These are phyloP conservation scores for Alligator sinensis DNA, from an alignment of 2,113 vertebrate species.

Conservation along the genomic window DNA sequence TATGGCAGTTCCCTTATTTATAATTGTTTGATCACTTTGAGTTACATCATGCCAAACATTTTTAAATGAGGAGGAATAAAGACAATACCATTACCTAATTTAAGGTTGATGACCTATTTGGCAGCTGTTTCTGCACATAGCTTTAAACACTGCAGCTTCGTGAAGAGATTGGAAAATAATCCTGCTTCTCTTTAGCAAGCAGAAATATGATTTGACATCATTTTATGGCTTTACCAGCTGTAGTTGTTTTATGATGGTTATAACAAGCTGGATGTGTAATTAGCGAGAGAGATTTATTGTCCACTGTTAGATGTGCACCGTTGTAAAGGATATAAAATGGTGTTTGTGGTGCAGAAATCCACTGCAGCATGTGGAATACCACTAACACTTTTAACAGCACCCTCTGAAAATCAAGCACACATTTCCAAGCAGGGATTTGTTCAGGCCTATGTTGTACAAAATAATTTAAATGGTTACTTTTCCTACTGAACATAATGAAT, in stretches of 20 bases:
- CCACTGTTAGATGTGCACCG: slow-evolving; percentile 59
- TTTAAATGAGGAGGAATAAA: slow-evolving; percentile 42
- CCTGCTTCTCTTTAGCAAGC: slow-evolving; percentile 72
- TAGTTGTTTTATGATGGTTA: slow-evolving; percentile 70
- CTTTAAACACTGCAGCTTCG: slow-evolving; percentile 55
- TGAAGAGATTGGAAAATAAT: slow-evolving; percentile 75
- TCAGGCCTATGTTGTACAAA: neutral
- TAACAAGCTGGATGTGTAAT: slow-evolving; percentile 80
- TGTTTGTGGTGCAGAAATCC: slow-evolving; percentile 80
- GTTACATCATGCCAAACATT: slow-evolving; percentile 53
- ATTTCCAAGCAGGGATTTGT: slow-evolving; percentile 30
- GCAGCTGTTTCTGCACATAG: slow-evolving; percentile 66
- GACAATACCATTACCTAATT: slow-evolving; percentile 56
- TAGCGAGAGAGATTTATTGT: slow-evolving; percentile 83
- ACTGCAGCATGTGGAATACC: slow-evolving; percentile 66
- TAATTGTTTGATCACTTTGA: slow-evolving; percentile 57
- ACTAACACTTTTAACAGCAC: slow-evolving; percentile 71
- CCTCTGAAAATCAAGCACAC: slow-evolving; percentile 43
- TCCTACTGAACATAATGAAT: neutral
- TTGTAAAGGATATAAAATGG: slow-evolving; percentile 75
- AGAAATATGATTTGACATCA: slow-evolving; percentile 81
- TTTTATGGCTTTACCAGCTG: slow-evolving; percentile 83
- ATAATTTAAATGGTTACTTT: slow-evolving; percentile 19
- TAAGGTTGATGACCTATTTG: slow-evolving; percentile 50
- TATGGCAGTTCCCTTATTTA: slow-evolving; percentile 42